phyloP scores from a whole-genome alignment of 2,113 vertebrate genomes.

The Sphaerodactylus townsendi region DNA sequence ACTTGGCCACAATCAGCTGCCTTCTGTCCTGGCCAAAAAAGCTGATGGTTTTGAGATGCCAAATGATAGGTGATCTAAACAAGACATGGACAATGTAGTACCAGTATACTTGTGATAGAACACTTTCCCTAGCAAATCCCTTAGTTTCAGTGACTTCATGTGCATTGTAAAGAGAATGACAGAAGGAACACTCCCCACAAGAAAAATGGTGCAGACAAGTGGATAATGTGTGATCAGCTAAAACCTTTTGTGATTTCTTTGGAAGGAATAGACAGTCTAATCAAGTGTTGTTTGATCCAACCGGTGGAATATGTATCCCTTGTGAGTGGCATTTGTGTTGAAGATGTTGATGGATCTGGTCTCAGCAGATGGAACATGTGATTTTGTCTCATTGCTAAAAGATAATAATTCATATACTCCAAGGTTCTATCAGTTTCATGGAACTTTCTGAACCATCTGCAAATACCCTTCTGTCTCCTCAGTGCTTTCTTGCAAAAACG shows the following conservation, averaged over 20 bases:
- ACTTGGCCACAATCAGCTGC: neutral
- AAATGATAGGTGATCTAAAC: neutral
- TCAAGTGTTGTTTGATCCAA: neutral
- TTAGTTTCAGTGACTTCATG: neutral
- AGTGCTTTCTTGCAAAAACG: neutral
- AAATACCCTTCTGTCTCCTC: neutral
- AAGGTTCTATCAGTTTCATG: neutral
- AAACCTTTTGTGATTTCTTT: neutral
- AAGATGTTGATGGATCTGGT: neutral
- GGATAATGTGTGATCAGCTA: neutral
- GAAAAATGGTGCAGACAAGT: neutral
- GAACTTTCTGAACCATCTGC: neutral
- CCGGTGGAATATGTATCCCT: neutral
- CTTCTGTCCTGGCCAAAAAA: neutral
- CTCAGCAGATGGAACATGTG: neutral
- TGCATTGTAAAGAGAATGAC: conserved; percentile 5
- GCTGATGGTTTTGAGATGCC: neutral
- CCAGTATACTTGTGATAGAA: conserved; percentile 4
- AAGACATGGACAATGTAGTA: neutral
- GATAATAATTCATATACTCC: neutral
- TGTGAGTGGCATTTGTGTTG: neutral
- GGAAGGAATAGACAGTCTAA: neutral
- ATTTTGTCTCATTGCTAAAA: neutral
- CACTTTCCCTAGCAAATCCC: neutral
- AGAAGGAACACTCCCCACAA: neutral